A percentile compares a stretch with the other conserved stretches of the same genome.
Evolutionary conservation across 2,797 vertebrate species (phyloP).

Genomic region (Graptemys geographica): DNA sequence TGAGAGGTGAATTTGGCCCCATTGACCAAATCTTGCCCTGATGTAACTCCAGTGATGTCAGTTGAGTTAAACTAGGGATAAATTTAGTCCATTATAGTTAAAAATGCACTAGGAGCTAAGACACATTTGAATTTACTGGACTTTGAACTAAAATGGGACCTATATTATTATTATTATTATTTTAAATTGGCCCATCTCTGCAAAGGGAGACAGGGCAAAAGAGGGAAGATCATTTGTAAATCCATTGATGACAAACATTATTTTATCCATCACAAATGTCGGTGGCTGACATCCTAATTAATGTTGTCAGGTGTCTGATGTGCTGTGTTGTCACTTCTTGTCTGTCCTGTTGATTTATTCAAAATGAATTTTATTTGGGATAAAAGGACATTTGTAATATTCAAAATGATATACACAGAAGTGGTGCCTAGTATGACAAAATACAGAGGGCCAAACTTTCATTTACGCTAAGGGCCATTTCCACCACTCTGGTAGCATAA

Average conservation of each 20-base stretch:
- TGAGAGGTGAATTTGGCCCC: background rate
- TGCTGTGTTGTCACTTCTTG: background rate
- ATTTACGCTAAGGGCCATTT: background rate
- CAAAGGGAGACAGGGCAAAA: background rate
- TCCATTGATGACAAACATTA: background rate
- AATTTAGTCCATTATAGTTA: background rate
- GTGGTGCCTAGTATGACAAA: background rate
- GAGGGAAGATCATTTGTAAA: background rate
- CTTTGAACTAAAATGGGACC: background rate
- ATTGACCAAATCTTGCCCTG: background rate
- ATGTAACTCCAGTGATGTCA: background rate
- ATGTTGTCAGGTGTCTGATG: accelerated
- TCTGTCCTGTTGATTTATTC: background rate
- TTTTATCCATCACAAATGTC: background rate
- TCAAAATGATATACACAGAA: accelerated
- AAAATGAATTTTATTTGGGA: background rate
- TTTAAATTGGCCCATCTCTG: background rate
- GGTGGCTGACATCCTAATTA: background rate
- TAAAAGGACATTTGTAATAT: background rate
- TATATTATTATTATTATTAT: background rate
- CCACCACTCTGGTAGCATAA: background rate
- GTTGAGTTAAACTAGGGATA: background rate
- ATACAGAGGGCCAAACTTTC: background rate
- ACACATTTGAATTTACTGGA: background rate
- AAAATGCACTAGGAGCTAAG: background rate